Percentiles rank a stretch among this genome's conserved stretches.
Evolutionary conservation across 2,888 invertebrate species (phyloP).

Genomic region (Ophraella communa): DNA sequence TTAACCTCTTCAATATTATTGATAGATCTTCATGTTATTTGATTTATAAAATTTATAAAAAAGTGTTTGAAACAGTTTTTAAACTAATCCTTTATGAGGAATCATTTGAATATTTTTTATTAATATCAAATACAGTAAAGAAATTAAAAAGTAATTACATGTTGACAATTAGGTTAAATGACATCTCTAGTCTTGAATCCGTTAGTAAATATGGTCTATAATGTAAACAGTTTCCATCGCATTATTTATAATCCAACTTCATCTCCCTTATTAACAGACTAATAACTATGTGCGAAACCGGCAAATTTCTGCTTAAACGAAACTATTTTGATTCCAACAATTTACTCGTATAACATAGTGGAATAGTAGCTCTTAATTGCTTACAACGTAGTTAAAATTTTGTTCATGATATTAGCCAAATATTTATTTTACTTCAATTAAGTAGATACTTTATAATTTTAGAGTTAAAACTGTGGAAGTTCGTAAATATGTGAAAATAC

Average conservation of each 20-base stretch:
- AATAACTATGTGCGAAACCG: not conserved
- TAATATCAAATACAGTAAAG: too few species aligned
- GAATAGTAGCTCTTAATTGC: not conserved
- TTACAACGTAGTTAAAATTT: conserved; percentile 1
- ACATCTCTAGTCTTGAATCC: not conserved
- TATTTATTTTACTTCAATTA: not conserved
- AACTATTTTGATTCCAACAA: not conserved
- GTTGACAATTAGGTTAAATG: not conserved
- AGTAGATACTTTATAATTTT: not conserved
- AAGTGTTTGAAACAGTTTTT: too few species aligned
- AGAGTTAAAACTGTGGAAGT: not conserved
- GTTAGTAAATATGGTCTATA: not conserved
- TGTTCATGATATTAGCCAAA: not conserved
- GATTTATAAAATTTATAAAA: too few species aligned
- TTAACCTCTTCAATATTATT: not conserved
- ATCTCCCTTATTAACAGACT: not conserved
- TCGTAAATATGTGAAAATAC: not conserved
- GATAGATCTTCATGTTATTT: not conserved
- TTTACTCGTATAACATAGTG: not conserved
- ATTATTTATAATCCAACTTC: not conserved
- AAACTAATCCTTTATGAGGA: too few species aligned
- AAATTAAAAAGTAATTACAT: not conserved
- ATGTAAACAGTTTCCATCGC: not conserved
- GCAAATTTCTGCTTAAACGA: not conserved
- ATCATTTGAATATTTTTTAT: too few species aligned